phyloP scores from a whole-genome alignment of 2,797 vertebrate genomes.

The Epinephelus awoara region DNA sequence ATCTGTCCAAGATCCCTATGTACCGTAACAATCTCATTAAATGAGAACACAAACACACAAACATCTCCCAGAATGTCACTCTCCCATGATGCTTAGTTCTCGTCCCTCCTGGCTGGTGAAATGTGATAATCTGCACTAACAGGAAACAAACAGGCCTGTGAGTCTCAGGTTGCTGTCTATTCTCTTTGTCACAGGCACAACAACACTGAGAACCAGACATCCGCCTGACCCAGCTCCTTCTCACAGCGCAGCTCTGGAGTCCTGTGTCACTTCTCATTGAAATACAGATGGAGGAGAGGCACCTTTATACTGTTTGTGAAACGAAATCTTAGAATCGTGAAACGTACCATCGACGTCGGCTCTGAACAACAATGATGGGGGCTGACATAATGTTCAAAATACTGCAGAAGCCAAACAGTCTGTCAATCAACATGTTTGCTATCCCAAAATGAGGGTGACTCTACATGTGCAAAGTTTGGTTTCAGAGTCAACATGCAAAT shows the following conservation, averaged over 20 bases:
- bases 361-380: not conserved
- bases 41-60: slow-evolving; percentile 46
- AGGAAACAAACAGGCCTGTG: slow-evolving; percentile 74
- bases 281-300: slow-evolving; percentile 36
- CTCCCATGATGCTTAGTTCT: slow-evolving; percentile 68
- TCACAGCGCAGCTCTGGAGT: slow-evolving; percentile 43
- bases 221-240: slow-evolving; percentile 56
- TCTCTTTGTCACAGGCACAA: slow-evolving; percentile 68
- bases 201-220: slow-evolving; percentile 68
- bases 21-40: slow-evolving; percentile 38
- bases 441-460: not conserved
- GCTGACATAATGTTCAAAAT: not conserved
- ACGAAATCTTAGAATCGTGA: not conserved
- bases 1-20: slow-evolving; percentile 30
- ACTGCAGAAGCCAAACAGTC: not conserved
- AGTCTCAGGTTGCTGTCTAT: slow-evolving; percentile 77
- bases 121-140: slow-evolving; percentile 80
- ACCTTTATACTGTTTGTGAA: slow-evolving; percentile 18
- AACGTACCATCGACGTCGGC: not conserved
- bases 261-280: slow-evolving; percentile 43
- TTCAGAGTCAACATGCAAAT: slow-evolving; percentile 44
- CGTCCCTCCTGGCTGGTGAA: slow-evolving; percentile 72
- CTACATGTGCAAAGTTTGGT: slow-evolving; percentile 10
- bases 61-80: slow-evolving; percentile 54
- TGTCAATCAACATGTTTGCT: not conserved